Evolutionary conservation across 2,888 invertebrate genomes (phyloP).

Genomic region (Pachycephus smyrnensis): DNA sequence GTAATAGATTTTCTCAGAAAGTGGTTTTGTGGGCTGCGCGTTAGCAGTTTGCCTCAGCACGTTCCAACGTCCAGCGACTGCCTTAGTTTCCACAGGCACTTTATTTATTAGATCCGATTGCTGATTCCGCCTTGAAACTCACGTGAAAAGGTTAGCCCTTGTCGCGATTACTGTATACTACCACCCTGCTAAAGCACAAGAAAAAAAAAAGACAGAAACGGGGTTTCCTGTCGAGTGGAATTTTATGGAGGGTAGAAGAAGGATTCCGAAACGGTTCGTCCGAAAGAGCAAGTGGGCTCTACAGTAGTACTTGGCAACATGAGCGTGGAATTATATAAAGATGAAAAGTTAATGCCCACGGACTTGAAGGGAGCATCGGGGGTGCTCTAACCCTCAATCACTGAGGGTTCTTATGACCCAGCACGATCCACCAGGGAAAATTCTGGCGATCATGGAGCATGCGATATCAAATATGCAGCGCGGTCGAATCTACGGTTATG

Average conservation of each 20-base stretch:
- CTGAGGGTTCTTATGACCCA: conserved; percentile 64
- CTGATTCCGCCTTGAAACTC: neutral
- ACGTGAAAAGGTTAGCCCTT: neutral
- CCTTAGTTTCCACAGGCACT: neutral
- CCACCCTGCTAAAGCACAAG: neutral
- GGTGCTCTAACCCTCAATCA: conserved; percentile 65
- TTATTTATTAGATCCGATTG: neutral
- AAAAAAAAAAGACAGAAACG: neutral
- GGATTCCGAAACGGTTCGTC: neutral
- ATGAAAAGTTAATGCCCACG: conserved; percentile 64
- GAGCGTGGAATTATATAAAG: conserved; percentile 61
- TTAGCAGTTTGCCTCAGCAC: neutral
- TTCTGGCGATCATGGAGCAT: conserved; percentile 64
- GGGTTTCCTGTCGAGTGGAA: neutral
- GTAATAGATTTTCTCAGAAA: conserved; percentile 63
- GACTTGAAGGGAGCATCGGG: conserved; percentile 44
- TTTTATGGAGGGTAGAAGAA: neutral
- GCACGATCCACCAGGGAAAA: conserved; percentile 65
- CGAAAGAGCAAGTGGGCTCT: neutral
- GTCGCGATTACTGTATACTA: neutral
- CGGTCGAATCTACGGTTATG: conserved; percentile 66
- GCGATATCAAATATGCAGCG: conserved; percentile 65
- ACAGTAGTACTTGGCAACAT: conserved; percentile 16
- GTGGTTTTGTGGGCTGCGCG: conserved; percentile 43
- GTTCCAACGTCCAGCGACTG: neutral